Conservation (phyloP, 92 coral and sea anemone genomes). For the Montipora capitata region DNA sequence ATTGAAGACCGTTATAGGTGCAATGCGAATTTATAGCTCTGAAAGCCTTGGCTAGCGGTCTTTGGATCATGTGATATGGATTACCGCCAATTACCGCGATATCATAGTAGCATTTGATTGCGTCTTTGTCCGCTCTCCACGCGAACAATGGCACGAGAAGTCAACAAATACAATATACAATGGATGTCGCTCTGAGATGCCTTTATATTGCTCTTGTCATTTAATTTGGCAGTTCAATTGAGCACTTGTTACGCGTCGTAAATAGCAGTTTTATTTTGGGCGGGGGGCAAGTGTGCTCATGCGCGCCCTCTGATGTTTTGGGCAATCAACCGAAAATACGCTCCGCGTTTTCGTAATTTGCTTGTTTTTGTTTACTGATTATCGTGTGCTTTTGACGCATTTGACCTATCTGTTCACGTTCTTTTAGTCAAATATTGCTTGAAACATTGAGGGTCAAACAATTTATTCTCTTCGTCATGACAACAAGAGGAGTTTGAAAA, state of each 20-base stretch:
- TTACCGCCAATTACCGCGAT: constrained; percentile 60
- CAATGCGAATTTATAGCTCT: constrained; percentile 47
- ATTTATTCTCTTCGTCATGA: not conserved
- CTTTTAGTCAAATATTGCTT: not conserved
- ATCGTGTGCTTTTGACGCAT: not conserved
- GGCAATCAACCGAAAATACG: constrained; percentile 32
- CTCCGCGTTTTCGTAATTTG: constrained; percentile 6
- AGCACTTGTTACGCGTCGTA: constrained; percentile 53
- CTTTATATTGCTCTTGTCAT: constrained; percentile 53
- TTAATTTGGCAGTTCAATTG: constrained; percentile 63
- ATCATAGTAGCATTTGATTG: constrained; percentile 42
- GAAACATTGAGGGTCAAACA: not conserved
- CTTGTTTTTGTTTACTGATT: not conserved
- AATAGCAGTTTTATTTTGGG: constrained; percentile 41
- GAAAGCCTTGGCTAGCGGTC: constrained; percentile 47
- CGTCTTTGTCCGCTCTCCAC: constrained; percentile 50
- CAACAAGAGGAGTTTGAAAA: not conserved
- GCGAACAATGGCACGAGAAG: constrained; percentile 52
- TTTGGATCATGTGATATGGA: constrained; percentile 57
- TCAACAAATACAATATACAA: constrained; percentile 65
- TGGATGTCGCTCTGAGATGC: constrained; percentile 34
- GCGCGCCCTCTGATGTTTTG: constrained; percentile 1
- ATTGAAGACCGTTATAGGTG: constrained; percentile 59
- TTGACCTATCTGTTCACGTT: not conserved
- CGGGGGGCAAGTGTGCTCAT: not conserved